Conservation (phyloP, 2,113 vertebrate species). For the Pterocles gutturalis region DNA sequence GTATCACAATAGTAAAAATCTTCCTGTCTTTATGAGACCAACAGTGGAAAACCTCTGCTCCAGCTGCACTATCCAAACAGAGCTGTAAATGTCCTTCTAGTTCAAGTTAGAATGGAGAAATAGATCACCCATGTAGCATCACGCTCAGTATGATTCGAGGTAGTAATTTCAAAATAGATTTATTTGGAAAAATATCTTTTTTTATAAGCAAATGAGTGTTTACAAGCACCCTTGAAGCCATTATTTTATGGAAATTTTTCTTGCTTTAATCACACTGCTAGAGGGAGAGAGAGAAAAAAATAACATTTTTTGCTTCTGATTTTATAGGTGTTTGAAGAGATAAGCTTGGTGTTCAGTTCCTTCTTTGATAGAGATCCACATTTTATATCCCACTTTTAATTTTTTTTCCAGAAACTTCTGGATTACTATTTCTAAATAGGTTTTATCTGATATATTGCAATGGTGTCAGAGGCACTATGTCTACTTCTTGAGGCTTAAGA, state of each 20-base stretch:
- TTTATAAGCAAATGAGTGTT: not conserved
- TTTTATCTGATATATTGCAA: not conserved
- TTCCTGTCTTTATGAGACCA: not conserved
- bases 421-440: not conserved
- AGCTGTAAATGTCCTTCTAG: not conserved
- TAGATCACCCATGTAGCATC: not conserved
- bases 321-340: not conserved
- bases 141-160: not conserved
- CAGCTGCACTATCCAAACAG: not conserved
- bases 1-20: not conserved
- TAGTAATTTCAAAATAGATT: not conserved
- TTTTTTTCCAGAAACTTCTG: not conserved
- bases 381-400: not conserved
- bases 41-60: not conserved
- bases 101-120: not conserved
- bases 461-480: not conserved
- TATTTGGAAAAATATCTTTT: not conserved
- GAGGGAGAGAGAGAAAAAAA: not conserved
- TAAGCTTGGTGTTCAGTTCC: not conserved
- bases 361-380: not conserved
- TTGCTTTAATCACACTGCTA: not conserved
- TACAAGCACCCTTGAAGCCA: not conserved
- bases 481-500: not conserved
- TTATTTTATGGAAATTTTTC: not conserved
- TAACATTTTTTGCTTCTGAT: not conserved